These are phyloP conservation scores for Unio pictorum DNA, from an alignment of 2,888 invertebrate genomes.

Conservation along the genomic window DNA sequence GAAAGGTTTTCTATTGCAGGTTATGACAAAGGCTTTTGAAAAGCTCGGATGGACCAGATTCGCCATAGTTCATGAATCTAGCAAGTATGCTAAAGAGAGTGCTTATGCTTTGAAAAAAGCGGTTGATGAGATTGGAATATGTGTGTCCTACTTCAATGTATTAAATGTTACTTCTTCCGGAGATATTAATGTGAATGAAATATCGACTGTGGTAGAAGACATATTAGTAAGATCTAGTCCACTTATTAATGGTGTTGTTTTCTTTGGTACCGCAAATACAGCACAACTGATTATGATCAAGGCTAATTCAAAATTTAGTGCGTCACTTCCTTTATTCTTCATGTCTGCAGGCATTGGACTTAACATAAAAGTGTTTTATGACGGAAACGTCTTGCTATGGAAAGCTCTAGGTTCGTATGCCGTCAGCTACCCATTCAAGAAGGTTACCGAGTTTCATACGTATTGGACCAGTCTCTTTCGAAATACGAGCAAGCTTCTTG, in stretches of 20 bases:
- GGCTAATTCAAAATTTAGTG: constrained; percentile 1
- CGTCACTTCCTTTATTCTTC: constrained; percentile 5
- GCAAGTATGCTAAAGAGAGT: constrained; percentile 7
- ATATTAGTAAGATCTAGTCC: constrained; percentile 3
- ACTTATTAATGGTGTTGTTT: constrained; percentile 13
- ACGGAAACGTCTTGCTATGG: too few species aligned
- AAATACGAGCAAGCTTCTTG: too few species aligned
- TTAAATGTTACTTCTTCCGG: background rate
- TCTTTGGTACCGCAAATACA: constrained; percentile 3
- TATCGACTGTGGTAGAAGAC: background rate
- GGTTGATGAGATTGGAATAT: background rate
- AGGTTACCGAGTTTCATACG: too few species aligned
- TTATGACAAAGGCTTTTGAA: constrained; percentile 8
- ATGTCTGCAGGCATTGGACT: constrained; percentile 5
- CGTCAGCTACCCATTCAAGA: too few species aligned
- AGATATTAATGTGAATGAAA: background rate
- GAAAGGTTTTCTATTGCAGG: constrained; percentile 1
- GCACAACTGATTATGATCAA: background rate
- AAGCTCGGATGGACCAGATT: constrained; percentile 13
- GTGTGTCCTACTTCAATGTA: constrained; percentile 1
- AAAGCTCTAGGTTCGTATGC: too few species aligned
- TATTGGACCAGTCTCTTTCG: too few species aligned
- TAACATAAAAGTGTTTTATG: too few species aligned
- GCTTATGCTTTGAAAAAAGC: background rate
- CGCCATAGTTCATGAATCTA: constrained; percentile 14